These are phyloP conservation scores for Syngnathus floridae DNA, from an alignment of 2,113 vertebrate species.

Conservation along the genomic window DNA sequence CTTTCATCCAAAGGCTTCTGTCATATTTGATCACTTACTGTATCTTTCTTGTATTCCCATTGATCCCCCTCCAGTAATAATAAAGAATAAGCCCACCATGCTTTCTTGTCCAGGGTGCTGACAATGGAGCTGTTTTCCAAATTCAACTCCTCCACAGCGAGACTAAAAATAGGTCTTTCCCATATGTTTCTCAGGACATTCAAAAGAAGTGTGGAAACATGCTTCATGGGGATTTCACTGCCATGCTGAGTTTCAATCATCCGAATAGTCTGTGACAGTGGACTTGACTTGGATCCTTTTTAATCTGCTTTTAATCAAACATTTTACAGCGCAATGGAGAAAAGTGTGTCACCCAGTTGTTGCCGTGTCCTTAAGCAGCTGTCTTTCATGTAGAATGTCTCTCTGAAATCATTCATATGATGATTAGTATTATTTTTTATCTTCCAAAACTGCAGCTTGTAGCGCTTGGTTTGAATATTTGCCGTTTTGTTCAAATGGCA, in stretches of 20 bases:
- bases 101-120: constrained; percentile 13
- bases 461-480: neutral
- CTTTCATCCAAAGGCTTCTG: neutral
- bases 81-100: constrained; percentile 3
- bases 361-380: neutral
- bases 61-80: neutral
- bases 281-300: constrained; percentile 37
- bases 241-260: constrained; percentile 38
- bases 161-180: constrained; percentile 25
- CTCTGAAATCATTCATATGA: neutral
- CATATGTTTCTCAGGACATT: constrained; percentile 38
- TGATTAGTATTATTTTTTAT: no score
- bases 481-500: neutral
- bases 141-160: constrained; percentile 3
- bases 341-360: constrained; percentile 8
- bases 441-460: neutral
- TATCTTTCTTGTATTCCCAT: constrained; percentile 6
- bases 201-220: constrained; percentile 39
- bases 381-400: neutral
- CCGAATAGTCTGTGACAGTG: constrained; percentile 36
- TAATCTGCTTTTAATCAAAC: constrained; percentile 58
- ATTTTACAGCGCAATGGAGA: constrained; percentile 13
- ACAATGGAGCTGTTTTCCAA: constrained; percentile 13
- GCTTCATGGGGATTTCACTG: constrained; percentile 32
- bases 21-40: constrained; percentile 11